A percentile compares a stretch with the other conserved stretches of the same genome.
These are phyloP conservation scores for Epirrhoe alternata DNA, from an alignment of 2,888 invertebrate species.

Conservation along the genomic window DNA sequence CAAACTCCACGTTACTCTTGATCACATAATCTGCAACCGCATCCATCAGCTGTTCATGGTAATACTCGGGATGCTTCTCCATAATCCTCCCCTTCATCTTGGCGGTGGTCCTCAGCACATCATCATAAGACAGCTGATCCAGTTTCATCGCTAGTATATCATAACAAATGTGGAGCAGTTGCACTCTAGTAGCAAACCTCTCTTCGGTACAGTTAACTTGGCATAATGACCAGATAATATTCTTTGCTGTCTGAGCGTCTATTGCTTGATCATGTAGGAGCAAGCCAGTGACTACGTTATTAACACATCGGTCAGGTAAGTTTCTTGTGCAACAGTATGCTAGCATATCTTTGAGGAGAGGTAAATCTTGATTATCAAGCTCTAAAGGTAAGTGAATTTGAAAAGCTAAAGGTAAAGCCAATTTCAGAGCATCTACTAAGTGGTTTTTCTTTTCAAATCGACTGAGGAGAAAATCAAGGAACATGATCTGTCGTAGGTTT, in stretches of 20 bases:
- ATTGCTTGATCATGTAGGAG: constrained; percentile 73
- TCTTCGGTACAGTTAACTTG: constrained; percentile 74
- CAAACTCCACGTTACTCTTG: constrained; percentile 79
- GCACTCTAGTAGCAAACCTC: constrained; percentile 69
- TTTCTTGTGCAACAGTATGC: constrained; percentile 79
- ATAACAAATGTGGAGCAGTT: constrained; percentile 81
- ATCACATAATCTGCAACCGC: constrained; percentile 81
- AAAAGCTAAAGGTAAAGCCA: constrained; percentile 88
- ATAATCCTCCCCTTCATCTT: constrained; percentile 76
- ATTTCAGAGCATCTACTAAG: constrained; percentile 86
- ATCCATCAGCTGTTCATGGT: constrained; percentile 86
- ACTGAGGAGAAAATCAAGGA: constrained; percentile 85
- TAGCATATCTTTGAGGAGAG: constrained; percentile 81
- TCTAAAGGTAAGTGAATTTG: constrained; percentile 86
- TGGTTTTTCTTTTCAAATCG: constrained; percentile 80
- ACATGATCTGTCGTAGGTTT: constrained; percentile 86
- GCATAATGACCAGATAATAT: constrained; percentile 84
- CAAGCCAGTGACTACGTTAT: constrained; percentile 81
- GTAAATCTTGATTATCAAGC: constrained; percentile 82
- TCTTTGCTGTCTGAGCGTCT: constrained; percentile 76
- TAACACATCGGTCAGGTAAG: constrained; percentile 79
- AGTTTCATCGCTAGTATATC: constrained; percentile 77
- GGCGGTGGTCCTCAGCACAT: constrained; percentile 79
- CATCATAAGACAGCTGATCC: constrained; percentile 71
- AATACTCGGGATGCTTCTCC: constrained; percentile 82